Evolutionary conservation across 1,140 invertebrate genomes (phyloP), one percentile per base, ranked within the genome.

Genomic region (Macrosteles quadrilineatus): DNA sequence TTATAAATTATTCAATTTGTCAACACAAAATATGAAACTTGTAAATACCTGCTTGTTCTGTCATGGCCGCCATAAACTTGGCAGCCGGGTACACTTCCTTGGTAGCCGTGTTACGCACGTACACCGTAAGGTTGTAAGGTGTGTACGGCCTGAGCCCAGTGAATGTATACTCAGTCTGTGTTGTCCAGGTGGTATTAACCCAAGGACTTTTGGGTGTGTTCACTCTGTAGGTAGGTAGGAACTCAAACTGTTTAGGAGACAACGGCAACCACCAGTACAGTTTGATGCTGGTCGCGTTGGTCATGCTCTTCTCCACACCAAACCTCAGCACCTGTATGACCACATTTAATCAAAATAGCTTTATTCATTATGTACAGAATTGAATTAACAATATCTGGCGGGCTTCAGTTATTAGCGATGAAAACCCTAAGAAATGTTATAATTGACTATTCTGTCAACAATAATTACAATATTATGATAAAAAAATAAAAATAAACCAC

Each of bases 81-180:
- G 83, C 83, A 0, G 90, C 88, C 0, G 86, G 83, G 67, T 86
- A 88, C 0, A 81, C 78, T 1, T 73, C 78, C 72, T 85, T 85
- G 25, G 70, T 70, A 12, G 53, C 36, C 4, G 86, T 74, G 55
- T 59, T 59, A 59, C 85, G 81, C 0, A 91, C 88, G 76, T 89
- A 93, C 6, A 94, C 88, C 0, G 90, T 93, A 53, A 93, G 80
- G 74, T 93, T 92, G 76, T 94, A 94, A 0, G 80, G 77, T 0
- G 91, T 93, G 73, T 82, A 91, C 0, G 93, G 87, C 69, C 85
- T 80, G 1, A 94, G 80, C 67, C 85, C 79, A 0, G 79, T 85
- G 75, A 94, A 92, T 65, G 81, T 83, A 76, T 84, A 86, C 21
- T 81, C 78, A 1, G 76, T 81, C 1, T 81, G 78, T 4, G 83